Evolutionary conservation across 1,140 invertebrate genomes (phyloP).

Genomic region (Chrysoperla carnea): DNA sequence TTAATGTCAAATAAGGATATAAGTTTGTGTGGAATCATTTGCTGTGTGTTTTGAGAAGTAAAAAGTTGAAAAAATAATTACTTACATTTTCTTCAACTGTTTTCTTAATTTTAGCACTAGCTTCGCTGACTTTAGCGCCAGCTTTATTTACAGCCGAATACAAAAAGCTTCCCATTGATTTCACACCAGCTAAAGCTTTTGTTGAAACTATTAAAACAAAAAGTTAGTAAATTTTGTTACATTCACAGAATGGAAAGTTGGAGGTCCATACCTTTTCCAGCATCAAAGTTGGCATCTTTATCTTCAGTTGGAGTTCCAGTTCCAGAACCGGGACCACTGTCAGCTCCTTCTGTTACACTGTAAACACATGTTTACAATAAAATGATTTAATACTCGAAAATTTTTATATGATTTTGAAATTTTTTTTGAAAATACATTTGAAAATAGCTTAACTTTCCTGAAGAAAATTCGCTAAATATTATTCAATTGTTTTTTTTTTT

Average conservation of each 20-base stretch:
- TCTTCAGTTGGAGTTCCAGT: slow-evolving; percentile 60
- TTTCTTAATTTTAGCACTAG: slow-evolving; percentile 82
- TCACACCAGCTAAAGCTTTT: slow-evolving; percentile 80
- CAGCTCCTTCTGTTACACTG: slow-evolving; percentile 71
- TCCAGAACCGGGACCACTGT: slow-evolving; percentile 57
- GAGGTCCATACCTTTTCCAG: slow-evolving; percentile 32
- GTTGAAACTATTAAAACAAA: slow-evolving; percentile 64
- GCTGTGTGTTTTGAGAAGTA: too few relatives aligned
- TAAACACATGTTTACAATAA: slow-evolving; percentile 1
- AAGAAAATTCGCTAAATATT: too few relatives aligned
- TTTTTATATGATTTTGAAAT: too few relatives aligned
- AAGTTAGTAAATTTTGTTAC: slow-evolving; percentile 8
- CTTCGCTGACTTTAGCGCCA: slow-evolving; percentile 55
- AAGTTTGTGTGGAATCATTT: too few relatives aligned
- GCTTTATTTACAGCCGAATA: slow-evolving; percentile 84
- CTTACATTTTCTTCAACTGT: slow-evolving; percentile 91
- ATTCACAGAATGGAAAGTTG: neutral
- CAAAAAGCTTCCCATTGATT: slow-evolving; percentile 79
- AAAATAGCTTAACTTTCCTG: too few relatives aligned
- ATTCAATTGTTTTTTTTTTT: too few relatives aligned
- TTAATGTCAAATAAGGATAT: too few relatives aligned
- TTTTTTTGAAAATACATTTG: too few relatives aligned
- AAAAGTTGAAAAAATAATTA: slow-evolving; percentile 10
- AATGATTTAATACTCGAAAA: neutral
- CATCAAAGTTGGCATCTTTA: slow-evolving; percentile 57